Evolutionary conservation across 2,113 vertebrate genomes (phyloP), one percentile per base, ranked within the genome.

Genomic region (Cynopterus brachyotis): DNA sequence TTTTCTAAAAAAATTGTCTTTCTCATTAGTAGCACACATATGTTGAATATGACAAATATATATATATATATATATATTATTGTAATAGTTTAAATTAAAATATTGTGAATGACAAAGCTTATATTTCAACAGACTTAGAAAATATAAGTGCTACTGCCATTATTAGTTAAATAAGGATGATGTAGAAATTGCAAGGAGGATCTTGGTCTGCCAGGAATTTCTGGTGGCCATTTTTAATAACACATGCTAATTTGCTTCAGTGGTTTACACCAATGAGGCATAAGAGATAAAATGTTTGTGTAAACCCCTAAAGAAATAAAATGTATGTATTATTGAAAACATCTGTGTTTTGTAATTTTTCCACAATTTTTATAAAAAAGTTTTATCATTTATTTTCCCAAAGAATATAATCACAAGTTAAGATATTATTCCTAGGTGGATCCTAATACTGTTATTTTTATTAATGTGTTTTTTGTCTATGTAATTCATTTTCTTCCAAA

Each of bases 171-270:
- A 94, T 90, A 95, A 95, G 59, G 89, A 42, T 66, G 86, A 87
- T 95, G 5, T 2, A 97, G 53, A 91, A 94, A 78, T 28, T 93
- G 16, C 55, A 88, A 93, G 78, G 76, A 82, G 42, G 35, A 47
- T 62, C 84, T 93, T 95, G 53, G 75, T 95, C 82, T 90, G 40
- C 60, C 78, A 84, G 64, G 91, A 26, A 88, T 93, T 98, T 98
- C 96, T 97, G 50, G 26, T 76, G 90, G 75, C 87, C 96, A 89
- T 90, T 96, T 97, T 97, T 96, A 98, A 97, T 98, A 98, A 98
- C 97, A 93, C 37, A 97, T 97, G 55, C 12, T 24, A 79, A 94
- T 98, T 98, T 97, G 85, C 73, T 97, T 95, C 83, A 95, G 95
- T 57, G 76, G 13, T 89, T 98, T 95, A 78, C 55, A 95, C 79